Evolutionary conservation across 2,888 invertebrate genomes (phyloP).

Genomic region (Athalia cordata): DNA sequence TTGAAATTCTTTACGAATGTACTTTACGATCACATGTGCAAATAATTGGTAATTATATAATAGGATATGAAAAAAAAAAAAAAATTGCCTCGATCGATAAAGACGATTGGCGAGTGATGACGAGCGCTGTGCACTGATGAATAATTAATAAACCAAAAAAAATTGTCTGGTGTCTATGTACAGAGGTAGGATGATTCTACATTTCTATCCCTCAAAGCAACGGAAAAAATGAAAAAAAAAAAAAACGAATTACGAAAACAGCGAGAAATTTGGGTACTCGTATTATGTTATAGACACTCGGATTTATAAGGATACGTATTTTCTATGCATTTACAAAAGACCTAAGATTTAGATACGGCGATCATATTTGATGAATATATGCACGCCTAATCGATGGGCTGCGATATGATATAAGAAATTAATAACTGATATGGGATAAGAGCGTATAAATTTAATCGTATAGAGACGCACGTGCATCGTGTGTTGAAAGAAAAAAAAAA

Average conservation of each 20-base stretch:
- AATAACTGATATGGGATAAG: neutral
- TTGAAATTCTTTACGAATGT: no score
- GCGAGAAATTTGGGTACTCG: neutral
- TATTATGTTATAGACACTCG: neutral
- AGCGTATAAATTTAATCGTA: neutral
- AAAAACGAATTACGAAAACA: neutral
- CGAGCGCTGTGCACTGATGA: conserved; percentile 25
- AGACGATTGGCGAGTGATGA: conserved; percentile 42
- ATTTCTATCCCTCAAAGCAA: neutral
- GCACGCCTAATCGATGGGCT: neutral
- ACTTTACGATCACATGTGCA: neutral
- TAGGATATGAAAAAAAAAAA: conserved; percentile 11
- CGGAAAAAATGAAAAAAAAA: neutral
- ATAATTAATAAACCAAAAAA: neutral
- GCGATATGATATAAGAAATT: neutral
- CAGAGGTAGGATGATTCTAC: neutral
- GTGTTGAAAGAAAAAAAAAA: neutral
- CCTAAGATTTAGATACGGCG: neutral
- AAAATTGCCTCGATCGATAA: conserved; percentile 16
- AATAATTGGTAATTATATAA: conserved; percentile 19
- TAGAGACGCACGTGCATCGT: neutral
- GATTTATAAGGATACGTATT: conserved; percentile 16
- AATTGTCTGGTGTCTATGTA: conserved; percentile 4
- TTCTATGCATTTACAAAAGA: conserved; percentile 36
- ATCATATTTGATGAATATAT: neutral